These are phyloP conservation scores for Halichoerus grypus DNA, from an alignment of 2,113 vertebrate genomes.

Conservation along the genomic window DNA sequence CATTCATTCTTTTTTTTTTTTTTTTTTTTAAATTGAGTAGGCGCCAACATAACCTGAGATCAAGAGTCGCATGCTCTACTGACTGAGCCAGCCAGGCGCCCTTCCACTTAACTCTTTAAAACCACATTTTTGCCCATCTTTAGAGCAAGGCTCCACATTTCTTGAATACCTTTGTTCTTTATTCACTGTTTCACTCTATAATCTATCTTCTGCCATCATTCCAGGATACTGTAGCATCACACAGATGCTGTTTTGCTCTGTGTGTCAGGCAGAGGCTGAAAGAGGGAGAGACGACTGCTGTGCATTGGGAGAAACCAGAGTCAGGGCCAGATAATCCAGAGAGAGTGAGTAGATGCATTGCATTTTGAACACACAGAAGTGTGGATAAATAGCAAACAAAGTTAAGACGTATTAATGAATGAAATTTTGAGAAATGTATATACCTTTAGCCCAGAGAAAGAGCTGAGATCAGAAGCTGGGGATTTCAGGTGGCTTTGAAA, in stretches of 20 bases:
- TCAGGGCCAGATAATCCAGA: neutral
- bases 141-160: neutral
- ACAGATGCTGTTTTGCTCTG: neutral
- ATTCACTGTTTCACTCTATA: neutral
- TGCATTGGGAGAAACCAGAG: neutral
- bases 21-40: neutral
- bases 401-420: neutral
- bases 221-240: neutral
- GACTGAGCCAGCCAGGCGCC: neutral
- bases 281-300: neutral
- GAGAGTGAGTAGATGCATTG: neutral
- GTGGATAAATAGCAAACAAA: neutral
- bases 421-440: neutral
- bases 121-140: neutral
- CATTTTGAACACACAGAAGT: neutral
- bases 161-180: neutral
- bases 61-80: neutral
- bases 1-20: neutral
- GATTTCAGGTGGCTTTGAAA: fast-evolving
- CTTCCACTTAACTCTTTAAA: neutral
- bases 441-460: neutral
- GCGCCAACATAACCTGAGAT: neutral
- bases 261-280: neutral
- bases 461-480: neutral
- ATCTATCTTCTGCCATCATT: neutral